These are phyloP conservation scores for Diploptera punctata DNA, from an alignment of 2,888 invertebrate genomes.

Conservation along the genomic window DNA sequence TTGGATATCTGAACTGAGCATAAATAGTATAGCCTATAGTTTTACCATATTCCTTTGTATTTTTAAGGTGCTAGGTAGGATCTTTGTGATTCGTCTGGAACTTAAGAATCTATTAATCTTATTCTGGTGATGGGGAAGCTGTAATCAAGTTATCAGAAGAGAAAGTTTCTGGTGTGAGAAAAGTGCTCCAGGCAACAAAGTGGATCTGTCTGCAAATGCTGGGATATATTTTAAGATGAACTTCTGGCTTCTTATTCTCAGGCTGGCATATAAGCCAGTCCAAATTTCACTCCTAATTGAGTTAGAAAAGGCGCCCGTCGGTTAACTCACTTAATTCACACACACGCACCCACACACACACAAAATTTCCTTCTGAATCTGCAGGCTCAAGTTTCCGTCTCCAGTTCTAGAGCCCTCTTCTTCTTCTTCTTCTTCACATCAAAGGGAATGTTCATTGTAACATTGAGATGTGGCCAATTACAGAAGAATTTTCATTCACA, in stretches of 20 bases:
- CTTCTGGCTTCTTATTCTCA: not conserved
- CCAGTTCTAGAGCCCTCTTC: not conserved
- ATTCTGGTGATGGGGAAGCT: conserved; percentile 7
- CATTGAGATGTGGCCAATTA: not conserved
- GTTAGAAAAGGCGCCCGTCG: conserved; percentile 20
- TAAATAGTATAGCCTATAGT: no score
- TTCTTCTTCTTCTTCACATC: not conserved
- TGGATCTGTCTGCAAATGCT: not conserved
- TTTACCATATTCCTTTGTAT: no score
- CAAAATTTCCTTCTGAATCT: no score
- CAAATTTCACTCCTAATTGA: conserved; percentile 27
- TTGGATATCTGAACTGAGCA: no score
- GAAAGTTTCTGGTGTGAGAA: conserved; percentile 31
- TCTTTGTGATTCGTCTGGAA: conserved; percentile 9
- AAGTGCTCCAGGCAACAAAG: not conserved
- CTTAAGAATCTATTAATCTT: conserved; percentile 37
- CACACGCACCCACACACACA: no score
- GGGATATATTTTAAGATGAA: not conserved
- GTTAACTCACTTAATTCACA: conserved; percentile 1
- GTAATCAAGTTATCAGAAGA: conserved; percentile 17
- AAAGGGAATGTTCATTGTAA: not conserved
- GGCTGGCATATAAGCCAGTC: conserved; percentile 5
- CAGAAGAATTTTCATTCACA: not conserved
- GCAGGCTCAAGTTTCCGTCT: not conserved
- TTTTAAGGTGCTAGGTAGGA: no score